A percentile compares a stretch with the other conserved stretches of the same genome.
These are phyloP conservation scores for Pristis pectinata DNA, from an alignment of 2,797 vertebrate genomes.

Conservation along the genomic window DNA sequence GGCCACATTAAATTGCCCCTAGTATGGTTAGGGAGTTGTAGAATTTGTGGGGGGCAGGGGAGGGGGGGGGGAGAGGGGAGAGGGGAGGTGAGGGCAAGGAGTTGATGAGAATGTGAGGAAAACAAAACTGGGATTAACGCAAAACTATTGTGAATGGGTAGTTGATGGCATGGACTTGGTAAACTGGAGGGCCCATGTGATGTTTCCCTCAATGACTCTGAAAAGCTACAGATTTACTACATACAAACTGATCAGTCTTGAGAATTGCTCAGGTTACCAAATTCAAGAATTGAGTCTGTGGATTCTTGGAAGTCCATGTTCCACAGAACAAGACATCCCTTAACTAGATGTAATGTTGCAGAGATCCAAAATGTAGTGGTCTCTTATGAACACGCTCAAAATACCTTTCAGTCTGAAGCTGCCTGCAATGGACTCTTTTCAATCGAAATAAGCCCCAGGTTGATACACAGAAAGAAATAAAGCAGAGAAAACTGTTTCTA, in stretches of 20 bases:
- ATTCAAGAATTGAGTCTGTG: background rate
- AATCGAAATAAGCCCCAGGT: background rate
- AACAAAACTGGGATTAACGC: too few relatives aligned
- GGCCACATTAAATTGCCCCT: too few relatives aligned
- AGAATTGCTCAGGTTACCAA: background rate
- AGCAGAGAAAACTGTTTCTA: background rate
- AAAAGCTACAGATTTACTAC: background rate
- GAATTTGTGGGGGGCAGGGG: too few relatives aligned
- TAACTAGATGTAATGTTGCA: background rate
- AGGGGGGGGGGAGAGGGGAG: too few relatives aligned
- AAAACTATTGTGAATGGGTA: too few relatives aligned
- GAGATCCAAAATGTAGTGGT: background rate
- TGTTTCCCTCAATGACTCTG: too few relatives aligned
- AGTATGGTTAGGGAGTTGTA: too few relatives aligned
- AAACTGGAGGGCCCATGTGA: too few relatives aligned
- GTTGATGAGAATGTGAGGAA: too few relatives aligned
- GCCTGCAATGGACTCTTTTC: background rate
- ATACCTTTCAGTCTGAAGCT: background rate
- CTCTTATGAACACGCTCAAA: background rate
- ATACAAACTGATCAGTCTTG: background rate
- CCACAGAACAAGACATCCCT: background rate
- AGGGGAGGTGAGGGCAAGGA: too few relatives aligned
- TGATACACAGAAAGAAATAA: background rate
- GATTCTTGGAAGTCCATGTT: background rate
- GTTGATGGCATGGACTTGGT: too few relatives aligned